Percentiles rank a stretch among this genome's conserved stretches.
Conservation (phyloP, 2,888 invertebrate species). For the Mycalesis mineus region DNA sequence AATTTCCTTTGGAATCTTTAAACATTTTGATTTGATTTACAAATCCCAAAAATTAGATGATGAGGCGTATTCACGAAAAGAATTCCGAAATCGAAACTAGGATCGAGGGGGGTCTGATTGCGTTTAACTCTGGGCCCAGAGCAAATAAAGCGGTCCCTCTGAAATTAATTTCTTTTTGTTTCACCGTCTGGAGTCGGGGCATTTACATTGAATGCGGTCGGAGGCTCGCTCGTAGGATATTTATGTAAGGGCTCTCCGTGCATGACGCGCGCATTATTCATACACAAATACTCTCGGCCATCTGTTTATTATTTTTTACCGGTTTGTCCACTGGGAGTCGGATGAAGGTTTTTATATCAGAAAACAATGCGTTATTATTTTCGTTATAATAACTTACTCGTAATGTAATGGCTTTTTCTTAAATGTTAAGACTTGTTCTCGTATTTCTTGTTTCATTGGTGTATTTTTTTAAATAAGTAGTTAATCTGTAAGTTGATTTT, state of each 20-base stretch:
- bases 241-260: slow-evolving; percentile 70
- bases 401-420: too few species aligned
- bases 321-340: slow-evolving; percentile 57
- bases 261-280: slow-evolving; percentile 77
- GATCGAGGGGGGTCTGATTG: slow-evolving; percentile 70
- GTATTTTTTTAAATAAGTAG: not conserved
- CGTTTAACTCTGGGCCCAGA: slow-evolving; percentile 48
- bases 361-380: slow-evolving; percentile 13
- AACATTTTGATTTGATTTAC: slow-evolving; percentile 56
- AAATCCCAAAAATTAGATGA: slow-evolving; percentile 60
- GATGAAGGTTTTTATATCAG: slow-evolving; percentile 6
- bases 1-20: slow-evolving; percentile 34
- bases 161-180: slow-evolving; percentile 78
- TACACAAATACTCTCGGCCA: slow-evolving; percentile 61
- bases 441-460: too few species aligned
- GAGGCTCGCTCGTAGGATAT: slow-evolving; percentile 72
- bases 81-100: slow-evolving; percentile 51
- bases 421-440: too few species aligned
- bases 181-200: slow-evolving; percentile 70
- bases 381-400: not conserved
- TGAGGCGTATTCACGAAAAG: slow-evolving; percentile 55
- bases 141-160: slow-evolving; percentile 71
- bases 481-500: too few species aligned
- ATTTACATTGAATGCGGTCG: slow-evolving; percentile 77
- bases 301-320: slow-evolving; percentile 73